Conservation (phyloP, 2,888 invertebrate species). For the Notodonta dromedarius region DNA sequence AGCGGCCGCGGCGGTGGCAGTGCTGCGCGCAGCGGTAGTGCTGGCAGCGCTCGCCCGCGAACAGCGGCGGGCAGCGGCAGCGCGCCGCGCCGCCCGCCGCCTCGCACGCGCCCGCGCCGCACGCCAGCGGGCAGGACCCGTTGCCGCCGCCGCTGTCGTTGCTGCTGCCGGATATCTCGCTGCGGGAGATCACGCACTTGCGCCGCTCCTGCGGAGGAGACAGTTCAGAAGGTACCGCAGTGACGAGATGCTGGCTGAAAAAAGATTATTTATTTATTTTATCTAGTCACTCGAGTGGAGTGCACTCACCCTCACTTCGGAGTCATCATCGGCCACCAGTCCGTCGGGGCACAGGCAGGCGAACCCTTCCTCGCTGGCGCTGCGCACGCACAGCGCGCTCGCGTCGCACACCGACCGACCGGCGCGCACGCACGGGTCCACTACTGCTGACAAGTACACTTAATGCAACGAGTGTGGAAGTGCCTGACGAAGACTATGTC, state of each 20-base stretch:
- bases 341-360: slow-evolving; percentile 85
- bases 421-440: slow-evolving; percentile 84
- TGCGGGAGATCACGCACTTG: slow-evolving; percentile 49
- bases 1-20: slow-evolving; percentile 51
- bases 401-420: slow-evolving; percentile 77
- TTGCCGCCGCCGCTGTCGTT: slow-evolving; percentile 10
- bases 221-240: too few relatives aligned
- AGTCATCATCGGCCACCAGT: slow-evolving; percentile 53
- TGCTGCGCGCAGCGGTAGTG: slow-evolving; percentile 52
- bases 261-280: too few relatives aligned
- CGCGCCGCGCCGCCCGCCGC: slow-evolving; percentile 27
- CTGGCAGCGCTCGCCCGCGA: slow-evolving; percentile 62
- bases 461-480: background rate
- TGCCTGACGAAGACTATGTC: too few relatives aligned
- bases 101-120: slow-evolving; percentile 80
- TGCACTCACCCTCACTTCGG: slow-evolving; percentile 39
- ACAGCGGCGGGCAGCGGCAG: slow-evolving; percentile 40
- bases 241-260: too few relatives aligned
- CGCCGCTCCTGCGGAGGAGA: slow-evolving; percentile 39
- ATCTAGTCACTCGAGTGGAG: too few relatives aligned
- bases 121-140: slow-evolving; percentile 85
- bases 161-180: slow-evolving; percentile 10
- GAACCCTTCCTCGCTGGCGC: slow-evolving; percentile 65
- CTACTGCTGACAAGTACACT: slow-evolving; percentile 43
- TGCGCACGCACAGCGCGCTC: slow-evolving; percentile 85